Base-by-base conservation (phyloP, 2,113 vertebrate genomes). In the Halcyon senegalensis region DNA sequence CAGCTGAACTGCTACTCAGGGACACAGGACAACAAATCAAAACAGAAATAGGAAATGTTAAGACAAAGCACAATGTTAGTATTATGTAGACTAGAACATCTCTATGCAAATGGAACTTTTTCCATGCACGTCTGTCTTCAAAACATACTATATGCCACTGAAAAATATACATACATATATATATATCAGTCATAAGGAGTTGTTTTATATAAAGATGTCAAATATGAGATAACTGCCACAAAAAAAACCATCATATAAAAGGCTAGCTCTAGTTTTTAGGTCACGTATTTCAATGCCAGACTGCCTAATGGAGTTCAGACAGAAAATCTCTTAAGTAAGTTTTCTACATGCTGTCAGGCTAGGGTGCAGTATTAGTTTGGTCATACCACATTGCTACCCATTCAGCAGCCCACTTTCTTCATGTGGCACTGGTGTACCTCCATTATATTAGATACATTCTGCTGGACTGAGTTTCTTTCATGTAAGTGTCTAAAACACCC, bases 1-100 rank as follows among this genome's bases (percentile, higher is more conserved):
- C 85, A 86, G 90, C 92, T 92, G 93, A 67, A 85, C 70, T 93
- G 94, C 67, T 91, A 80, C 75, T 67, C 82, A 77, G 85, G 79
- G 75, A 80, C 91, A 73, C 18, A 62, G 37, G 64, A 89, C 48
- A 91, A 88, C 89, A 93, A 91, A 93, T 89, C 89, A 92, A 87
- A 84, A 33, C 37, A 96, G 69, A 92, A 94, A 93, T 39, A 58
- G 6, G 17, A 94, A 83, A 62, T 1, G 0, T 72, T 77, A 75
- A 63, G 76, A 64, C 50, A 87, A 66, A 95, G 78, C 27, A 96
- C 51, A 79, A 31, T 25, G 6, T 53, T 58, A 80, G 12, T 21
- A 55, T 84, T 81, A 39, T 64, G 48, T 13, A 82, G 37, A n/a
- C 59, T 44, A 63, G 28, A 44, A 91, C 7, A 74, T 6, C 25